A percentile compares a stretch with the other conserved stretches of the same genome.
phyloP scores from a whole-genome alignment of 2,888 invertebrate genomes.

The Neelides folsomi region DNA sequence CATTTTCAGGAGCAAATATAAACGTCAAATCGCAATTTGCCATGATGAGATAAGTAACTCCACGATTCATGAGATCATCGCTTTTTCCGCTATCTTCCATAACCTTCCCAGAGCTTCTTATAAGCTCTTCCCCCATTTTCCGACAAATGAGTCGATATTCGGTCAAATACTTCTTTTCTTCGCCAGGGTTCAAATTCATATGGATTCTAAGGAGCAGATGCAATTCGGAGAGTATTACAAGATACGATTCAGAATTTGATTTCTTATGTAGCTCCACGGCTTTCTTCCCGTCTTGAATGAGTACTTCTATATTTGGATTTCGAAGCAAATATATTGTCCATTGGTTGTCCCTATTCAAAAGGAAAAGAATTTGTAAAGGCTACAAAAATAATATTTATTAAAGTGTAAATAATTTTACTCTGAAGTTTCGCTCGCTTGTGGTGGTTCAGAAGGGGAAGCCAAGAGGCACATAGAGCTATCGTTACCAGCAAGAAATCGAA shows the following conservation, averaged over 20 bases:
- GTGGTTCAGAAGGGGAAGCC: slow-evolving; percentile 17
- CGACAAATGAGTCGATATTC: slow-evolving; percentile 22
- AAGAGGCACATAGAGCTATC: slow-evolving; percentile 23
- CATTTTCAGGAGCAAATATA: slow-evolving; percentile 26
- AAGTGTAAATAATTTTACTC: not conserved
- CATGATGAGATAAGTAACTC: slow-evolving; percentile 29
- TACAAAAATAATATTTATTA: not conserved
- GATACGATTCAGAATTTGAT: slow-evolving; percentile 53
- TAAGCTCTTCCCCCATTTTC: slow-evolving; percentile 24
- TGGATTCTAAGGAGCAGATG: slow-evolving; percentile 47
- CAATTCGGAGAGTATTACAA: slow-evolving; percentile 58
- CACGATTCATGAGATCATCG: slow-evolving; percentile 21
- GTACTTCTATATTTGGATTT: slow-evolving; percentile 49
- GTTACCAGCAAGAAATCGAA: slow-evolving; percentile 35
- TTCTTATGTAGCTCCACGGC: slow-evolving; percentile 52
- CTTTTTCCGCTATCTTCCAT: not conserved
- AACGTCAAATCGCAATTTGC: slow-evolving; percentile 18
- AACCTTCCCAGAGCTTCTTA: slow-evolving; percentile 13
- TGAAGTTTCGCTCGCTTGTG: not conserved
- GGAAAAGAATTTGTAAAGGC: not conserved
- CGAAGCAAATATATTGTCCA: slow-evolving; percentile 63
- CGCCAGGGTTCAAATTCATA: slow-evolving; percentile 21
- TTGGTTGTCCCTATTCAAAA: slow-evolving; percentile 19
- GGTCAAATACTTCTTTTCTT: slow-evolving; percentile 7
- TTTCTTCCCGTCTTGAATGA: slow-evolving; percentile 56